phyloP scores from a whole-genome alignment of 2,888 invertebrate species.

The Epistrophella euchroma region DNA sequence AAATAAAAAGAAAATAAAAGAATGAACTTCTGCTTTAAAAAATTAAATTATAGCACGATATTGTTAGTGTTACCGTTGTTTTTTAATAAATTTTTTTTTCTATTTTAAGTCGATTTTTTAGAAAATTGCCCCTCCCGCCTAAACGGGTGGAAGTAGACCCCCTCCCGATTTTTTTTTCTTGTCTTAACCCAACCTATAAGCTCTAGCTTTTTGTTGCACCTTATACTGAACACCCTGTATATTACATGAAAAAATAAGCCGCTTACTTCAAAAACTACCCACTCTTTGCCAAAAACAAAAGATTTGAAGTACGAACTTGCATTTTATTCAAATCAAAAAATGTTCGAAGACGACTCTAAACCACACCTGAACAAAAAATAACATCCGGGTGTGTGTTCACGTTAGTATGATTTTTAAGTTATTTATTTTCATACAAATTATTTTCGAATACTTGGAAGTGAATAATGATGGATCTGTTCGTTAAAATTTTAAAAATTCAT shows the following conservation, averaged over 20 bases:
- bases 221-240: no score
- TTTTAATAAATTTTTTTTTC: no score
- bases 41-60: no score
- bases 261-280: conserved; percentile 1
- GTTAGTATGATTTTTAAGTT: not conserved
- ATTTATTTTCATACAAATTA: not conserved
- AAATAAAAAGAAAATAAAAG: no score
- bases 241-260: conserved; percentile 1
- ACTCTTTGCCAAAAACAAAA: conserved; percentile 48
- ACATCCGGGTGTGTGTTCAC: conserved; percentile 53
- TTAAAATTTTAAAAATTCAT: not conserved
- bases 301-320: conserved; percentile 61
- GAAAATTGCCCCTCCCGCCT: no score
- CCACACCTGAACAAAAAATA: conserved; percentile 16
- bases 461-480: not conserved
- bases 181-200: no score
- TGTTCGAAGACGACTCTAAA: conserved; percentile 20
- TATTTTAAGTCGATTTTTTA: no score
- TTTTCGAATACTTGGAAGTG: not conserved
- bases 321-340: conserved; percentile 34
- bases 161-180: no score
- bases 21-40: no score
- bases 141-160: no score
- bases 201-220: no score
- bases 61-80: no score